Percentiles rank a stretch among this genome's conserved stretches.
Evolutionary conservation across 2,797 vertebrate genomes (phyloP).

Genomic region (Premnoplex brunnescens): DNA sequence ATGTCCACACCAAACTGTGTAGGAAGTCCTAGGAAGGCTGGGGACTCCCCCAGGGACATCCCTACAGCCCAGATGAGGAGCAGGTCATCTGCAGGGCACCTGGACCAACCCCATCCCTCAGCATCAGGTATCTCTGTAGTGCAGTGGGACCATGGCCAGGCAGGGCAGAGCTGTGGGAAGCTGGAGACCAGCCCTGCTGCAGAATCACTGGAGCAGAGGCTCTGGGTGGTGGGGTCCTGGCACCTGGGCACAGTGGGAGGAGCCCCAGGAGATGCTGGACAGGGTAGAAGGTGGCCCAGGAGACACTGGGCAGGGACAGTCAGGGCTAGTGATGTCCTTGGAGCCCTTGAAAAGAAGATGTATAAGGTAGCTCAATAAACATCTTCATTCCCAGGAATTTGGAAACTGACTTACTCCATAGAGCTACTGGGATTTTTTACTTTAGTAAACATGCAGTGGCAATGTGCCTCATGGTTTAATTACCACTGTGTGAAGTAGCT

Average conservation of each 20-base stretch:
- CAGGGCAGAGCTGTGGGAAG: background rate
- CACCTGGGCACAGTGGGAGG: background rate
- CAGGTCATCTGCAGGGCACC: background rate
- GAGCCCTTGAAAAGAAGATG: background rate
- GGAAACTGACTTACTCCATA: background rate
- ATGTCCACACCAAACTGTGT: background rate
- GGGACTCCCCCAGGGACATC: background rate
- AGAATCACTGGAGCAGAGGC: background rate
- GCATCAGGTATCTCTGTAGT: background rate
- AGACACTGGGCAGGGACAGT: background rate
- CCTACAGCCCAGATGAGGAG: background rate
- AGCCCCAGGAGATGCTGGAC: background rate
- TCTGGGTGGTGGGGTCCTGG: background rate
- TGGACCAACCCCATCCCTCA: background rate
- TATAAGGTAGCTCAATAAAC: background rate
- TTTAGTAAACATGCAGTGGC: background rate
- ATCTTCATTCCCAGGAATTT: background rate
- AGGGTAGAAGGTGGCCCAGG: background rate
- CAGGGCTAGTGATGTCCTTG: background rate
- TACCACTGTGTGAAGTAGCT: background rate
- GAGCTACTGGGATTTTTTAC: background rate
- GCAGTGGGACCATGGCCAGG: rapidly evolving
- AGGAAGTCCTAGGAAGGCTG: background rate
- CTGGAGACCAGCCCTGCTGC: background rate
- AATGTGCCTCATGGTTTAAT: background rate